phyloP scores from a whole-genome alignment of 2,797 vertebrate genomes.

The Melanotaenia trifasciata region DNA sequence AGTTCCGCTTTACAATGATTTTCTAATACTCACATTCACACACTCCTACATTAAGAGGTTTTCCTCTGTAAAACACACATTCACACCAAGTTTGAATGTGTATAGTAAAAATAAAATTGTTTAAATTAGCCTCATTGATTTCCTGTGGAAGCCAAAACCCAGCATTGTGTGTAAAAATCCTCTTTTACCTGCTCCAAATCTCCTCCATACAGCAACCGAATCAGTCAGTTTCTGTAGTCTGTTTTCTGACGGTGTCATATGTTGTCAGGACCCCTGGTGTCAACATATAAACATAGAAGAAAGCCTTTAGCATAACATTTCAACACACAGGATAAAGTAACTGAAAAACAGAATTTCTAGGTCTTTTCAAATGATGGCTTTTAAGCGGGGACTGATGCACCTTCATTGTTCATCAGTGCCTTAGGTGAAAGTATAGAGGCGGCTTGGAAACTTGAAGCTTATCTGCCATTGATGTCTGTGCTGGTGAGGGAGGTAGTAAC shows the following conservation, averaged over 20 bases:
- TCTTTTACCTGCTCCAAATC: background rate
- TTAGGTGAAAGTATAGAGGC: background rate
- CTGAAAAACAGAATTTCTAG: background rate
- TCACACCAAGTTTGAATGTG: background rate
- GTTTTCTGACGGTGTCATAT: background rate
- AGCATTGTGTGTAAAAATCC: background rate
- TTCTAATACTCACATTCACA: background rate
- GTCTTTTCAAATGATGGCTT: background rate
- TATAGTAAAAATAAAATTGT: background rate
- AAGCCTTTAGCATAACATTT: background rate
- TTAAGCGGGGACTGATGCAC: background rate
- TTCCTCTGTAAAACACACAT: background rate
- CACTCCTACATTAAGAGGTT: background rate
- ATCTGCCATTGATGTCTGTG: background rate
- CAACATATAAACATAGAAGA: background rate
- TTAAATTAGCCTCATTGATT: background rate
- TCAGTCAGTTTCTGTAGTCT: background rate
- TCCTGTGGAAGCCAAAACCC: background rate
- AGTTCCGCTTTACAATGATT: background rate
- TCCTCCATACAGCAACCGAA: background rate
- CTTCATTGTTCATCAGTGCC: slow-evolving; percentile 1
- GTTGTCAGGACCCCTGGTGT: background rate
- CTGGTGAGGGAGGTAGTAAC: background rate
- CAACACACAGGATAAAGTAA: background rate
- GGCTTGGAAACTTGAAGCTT: background rate